Base-by-base conservation (phyloP, 2,113 vertebrate species). In the Collichthys lucidus region DNA sequence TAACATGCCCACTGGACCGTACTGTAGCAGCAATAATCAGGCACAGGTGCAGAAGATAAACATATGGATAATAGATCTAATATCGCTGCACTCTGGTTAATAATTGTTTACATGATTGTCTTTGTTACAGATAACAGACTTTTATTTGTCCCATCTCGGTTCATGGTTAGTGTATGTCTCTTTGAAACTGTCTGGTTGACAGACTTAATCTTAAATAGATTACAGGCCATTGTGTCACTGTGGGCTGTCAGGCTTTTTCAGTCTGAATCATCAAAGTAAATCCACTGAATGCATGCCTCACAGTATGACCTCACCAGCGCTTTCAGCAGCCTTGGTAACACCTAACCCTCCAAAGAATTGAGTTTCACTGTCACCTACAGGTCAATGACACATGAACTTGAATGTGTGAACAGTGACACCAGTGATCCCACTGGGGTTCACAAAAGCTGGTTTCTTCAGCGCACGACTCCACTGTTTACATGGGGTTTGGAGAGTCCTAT, bases 351-450 rank as follows among this genome's bases (percentile, higher is more conserved):
- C 53, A 40, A 77, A 79, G 88, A 83, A 79, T 74, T 67, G 14
- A 60, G 75, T 70, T 57, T 67, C 35, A 35, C 49, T 47, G 77
- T 87, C 84, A 80, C 84, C 86, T 46, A 57, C 62, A 79, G 86
- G 90, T 86, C 87, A 90, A n/a, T 79, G 78, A 83, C 84, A 86
- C 75, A 65, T 79, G 64, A 89, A 80, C 91, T 80, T 66, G 72
- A 89, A 91, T 82, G 89, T 91, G 91, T 80, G 82, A 93, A 92
- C 89, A 87, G 80, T 74, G 81, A 85, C 86, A 91, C 88, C 67
- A 78, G 77, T 64, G 67, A 69, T 85, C 84, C 84, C 85, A 73
- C 16, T 2, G 50, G 82, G 73, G 59, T 40, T 12, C 47, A 79
- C 77, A 77, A 63, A 60, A 64, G 76, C 56, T 17, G 65, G 65